phyloP scores from a whole-genome alignment of 2,888 invertebrate genomes.

The Linnaemya vulpina region DNA sequence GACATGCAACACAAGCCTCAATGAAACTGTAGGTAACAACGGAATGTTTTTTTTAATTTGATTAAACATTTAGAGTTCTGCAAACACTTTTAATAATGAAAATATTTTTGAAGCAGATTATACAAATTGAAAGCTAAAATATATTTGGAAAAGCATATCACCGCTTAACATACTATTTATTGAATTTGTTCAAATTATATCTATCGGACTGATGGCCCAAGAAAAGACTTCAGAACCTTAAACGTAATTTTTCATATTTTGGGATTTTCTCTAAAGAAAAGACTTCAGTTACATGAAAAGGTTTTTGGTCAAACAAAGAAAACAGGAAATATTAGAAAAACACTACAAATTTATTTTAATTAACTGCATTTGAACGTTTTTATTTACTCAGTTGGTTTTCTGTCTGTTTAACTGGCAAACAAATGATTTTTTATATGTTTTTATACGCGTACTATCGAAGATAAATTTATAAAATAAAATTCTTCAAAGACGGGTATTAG shows the following conservation, averaged over 20 bases:
- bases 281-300: constrained; percentile 4
- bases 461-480: not conserved
- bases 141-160: not conserved
- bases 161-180: no score
- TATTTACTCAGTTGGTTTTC: constrained; percentile 2
- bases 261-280: not conserved
- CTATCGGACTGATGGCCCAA: no score
- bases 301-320: not conserved
- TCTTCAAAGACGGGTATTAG: constrained; percentile 8
- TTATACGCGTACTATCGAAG: not conserved
- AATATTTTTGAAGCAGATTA: constrained; percentile 14
- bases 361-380: not conserved
- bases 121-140: not conserved
- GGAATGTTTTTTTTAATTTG: not conserved
- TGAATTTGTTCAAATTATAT: not conserved
- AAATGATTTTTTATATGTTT: constrained; percentile 18
- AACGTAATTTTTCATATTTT: not conserved
- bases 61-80: not conserved
- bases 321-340: not conserved
- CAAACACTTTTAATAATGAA: not conserved
- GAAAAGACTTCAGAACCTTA: no score
- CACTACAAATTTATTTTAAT: not conserved
- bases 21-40: not conserved
- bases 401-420: constrained; percentile 7
- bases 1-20: constrained; percentile 13